Base-by-base conservation (phyloP, 2,888 invertebrate genomes). In the Philopedon plagiatum region DNA sequence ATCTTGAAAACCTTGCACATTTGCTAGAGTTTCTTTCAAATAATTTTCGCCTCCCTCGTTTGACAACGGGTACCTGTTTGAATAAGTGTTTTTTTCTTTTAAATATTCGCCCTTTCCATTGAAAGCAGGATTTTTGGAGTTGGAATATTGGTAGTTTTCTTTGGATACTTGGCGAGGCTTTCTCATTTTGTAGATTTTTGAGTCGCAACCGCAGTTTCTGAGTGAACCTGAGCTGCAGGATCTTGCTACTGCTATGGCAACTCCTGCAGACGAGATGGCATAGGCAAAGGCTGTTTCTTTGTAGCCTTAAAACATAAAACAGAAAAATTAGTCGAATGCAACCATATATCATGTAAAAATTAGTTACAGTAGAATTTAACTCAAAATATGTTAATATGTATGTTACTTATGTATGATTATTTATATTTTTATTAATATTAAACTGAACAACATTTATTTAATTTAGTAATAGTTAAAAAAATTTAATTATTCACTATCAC, bases 201-300 rank as follows among this genome's bases (percentile, higher is more conserved):
- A 91, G 85, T 94, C 95, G 85, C 96, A 96, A 79, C 94, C 94
- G 84, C 96, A 97, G 76, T 94, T 93, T 73, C 93, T 88, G 57
- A 95, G 87, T 41, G 91, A 89, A 19, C 95, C 95, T 85, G 93
- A 92, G 74, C 95, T 95, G 86, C 97, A 97, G 1, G 95, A 95
- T 76, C 94, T 90, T n/a, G 97, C 94, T 13, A 97, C 91, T 34
- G 93, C 90, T 83, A 96, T 94, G 0, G 94, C 94, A 34, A 96
- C 94, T 1, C 96, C 96, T 0, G 97, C 97, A 0, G 96, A 92
- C 1, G 95, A 92, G 72, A 97, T 90, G 21, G 97, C 96, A 87
- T 94, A 94, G 7, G 94, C 93, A 85, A 96, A 96, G 21, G 96
- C 95, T 19, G 95, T 91, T 86, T 97, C 97, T 60, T 94, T 91